Percentiles rank a stretch among this genome's conserved stretches.
These are phyloP conservation scores for Polyommatus icarus DNA, from an alignment of 2,888 invertebrate species.

Conservation along the genomic window DNA sequence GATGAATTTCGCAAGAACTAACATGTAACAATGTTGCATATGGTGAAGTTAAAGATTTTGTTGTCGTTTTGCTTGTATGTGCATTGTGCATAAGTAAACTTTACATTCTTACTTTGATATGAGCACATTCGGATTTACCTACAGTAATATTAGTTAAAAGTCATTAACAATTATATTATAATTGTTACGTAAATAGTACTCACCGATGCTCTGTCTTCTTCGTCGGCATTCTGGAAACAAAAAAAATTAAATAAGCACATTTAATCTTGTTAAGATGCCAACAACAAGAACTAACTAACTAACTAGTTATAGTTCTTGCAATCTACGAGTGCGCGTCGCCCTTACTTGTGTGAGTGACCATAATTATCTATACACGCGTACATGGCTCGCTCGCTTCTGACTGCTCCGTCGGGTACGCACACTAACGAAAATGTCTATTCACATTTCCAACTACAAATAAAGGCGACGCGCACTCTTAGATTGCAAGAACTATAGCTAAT, in stretches of 20 bases:
- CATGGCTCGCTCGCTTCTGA: no score
- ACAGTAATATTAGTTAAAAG: neutral
- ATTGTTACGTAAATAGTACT: slow-evolving; percentile 60
- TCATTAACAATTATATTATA: neutral
- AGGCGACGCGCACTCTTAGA: no score
- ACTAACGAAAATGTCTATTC: no score
- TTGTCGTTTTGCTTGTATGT: neutral
- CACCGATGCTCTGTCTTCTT: slow-evolving; percentile 88
- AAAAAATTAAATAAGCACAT: slow-evolving; percentile 38
- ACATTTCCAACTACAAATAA: no score
- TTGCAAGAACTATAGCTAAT: no score
- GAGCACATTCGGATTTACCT: neutral
- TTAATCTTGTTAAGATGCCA: neutral
- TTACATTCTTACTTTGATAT: neutral
- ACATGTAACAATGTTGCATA: no score
- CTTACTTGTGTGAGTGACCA: no score
- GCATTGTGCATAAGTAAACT: neutral
- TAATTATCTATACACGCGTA: no score
- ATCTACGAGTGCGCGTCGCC: no score
- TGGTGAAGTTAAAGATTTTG: neutral
- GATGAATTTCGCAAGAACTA: neutral
- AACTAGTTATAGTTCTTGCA: no score
- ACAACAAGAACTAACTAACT: neutral
- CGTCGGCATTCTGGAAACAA: slow-evolving; percentile 84
- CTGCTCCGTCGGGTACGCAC: no score